Conservation (phyloP, 2,113 vertebrate species). For the Rhinolophus sinicus region DNA sequence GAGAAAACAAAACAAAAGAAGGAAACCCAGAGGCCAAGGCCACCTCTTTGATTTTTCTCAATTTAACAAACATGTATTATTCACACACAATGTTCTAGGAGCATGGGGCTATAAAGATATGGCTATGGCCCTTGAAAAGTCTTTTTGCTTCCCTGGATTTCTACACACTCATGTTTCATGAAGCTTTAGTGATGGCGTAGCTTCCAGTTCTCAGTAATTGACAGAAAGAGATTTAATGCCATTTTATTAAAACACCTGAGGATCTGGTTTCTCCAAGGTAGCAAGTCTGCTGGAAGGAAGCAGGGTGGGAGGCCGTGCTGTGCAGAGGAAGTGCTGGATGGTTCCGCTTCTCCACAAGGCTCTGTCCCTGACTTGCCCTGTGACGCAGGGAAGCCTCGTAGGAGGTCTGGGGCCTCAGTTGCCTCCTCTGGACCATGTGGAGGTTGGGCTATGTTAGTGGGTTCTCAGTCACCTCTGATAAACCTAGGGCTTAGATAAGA, state of each 20-base stretch:
- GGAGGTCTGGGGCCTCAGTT: no score
- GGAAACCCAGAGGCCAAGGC: not conserved
- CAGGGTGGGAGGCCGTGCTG: not conserved
- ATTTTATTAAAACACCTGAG: not conserved
- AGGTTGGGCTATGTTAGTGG: not conserved
- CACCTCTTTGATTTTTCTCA: not conserved
- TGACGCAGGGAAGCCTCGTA: not conserved
- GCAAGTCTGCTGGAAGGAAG: fast-evolving
- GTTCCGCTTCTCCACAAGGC: not conserved
- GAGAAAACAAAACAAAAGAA: not conserved
- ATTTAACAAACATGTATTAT: not conserved
- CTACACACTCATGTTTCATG: not conserved
- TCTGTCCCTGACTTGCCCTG: not conserved
- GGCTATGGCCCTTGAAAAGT: not conserved
- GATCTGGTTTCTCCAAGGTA: not conserved
- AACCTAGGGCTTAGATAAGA: not conserved
- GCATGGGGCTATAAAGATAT: not conserved
- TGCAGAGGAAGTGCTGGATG: not conserved
- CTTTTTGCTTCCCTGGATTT: not conserved
- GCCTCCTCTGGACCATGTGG: not conserved
- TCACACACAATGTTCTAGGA: not conserved
- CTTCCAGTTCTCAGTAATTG: not conserved
- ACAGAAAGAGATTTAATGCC: not conserved
- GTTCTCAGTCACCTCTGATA: not conserved
- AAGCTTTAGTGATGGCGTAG: not conserved